phyloP scores from a whole-genome alignment of 2,113 vertebrate genomes.

The Connochaetes taurinus region DNA sequence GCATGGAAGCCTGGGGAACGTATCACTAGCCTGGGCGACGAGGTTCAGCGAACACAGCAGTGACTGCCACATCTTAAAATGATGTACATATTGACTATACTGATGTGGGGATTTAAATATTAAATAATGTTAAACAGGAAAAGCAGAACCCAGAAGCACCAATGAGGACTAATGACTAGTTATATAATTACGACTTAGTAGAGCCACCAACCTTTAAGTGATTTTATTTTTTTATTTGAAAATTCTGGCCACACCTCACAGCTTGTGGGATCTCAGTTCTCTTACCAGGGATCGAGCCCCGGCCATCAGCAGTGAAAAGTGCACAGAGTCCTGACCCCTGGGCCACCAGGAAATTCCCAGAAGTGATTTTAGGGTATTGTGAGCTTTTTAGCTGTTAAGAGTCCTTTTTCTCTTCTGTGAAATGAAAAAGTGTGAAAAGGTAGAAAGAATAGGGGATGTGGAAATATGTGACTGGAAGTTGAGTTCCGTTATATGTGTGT shows the following conservation, averaged over 20 bases:
- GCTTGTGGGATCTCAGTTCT: not conserved
- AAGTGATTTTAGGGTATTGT: not conserved
- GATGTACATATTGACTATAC: not conserved
- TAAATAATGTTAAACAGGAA: not conserved
- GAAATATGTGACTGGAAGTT: not conserved
- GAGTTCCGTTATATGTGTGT: not conserved
- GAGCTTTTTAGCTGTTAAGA: not conserved
- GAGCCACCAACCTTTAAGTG: not conserved
- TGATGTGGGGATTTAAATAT: not conserved
- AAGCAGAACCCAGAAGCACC: not conserved
- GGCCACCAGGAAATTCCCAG: not conserved
- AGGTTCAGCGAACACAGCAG: not conserved
- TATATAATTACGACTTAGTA: not conserved
- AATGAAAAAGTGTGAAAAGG: not conserved
- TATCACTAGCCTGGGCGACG: not conserved
- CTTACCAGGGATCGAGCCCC: not conserved
- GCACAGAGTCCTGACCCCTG: not conserved
- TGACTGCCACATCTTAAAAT: not conserved
- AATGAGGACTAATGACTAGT: not conserved
- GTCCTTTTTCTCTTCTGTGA: not conserved
- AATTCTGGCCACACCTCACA: not conserved
- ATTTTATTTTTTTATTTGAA: not conserved
- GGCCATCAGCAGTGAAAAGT: fast-evolving
- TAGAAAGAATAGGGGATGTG: too few species aligned
- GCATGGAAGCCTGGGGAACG: not conserved